Conservation (phyloP, 2,888 invertebrate genomes). For the Fissipunctia ypsillon region DNA sequence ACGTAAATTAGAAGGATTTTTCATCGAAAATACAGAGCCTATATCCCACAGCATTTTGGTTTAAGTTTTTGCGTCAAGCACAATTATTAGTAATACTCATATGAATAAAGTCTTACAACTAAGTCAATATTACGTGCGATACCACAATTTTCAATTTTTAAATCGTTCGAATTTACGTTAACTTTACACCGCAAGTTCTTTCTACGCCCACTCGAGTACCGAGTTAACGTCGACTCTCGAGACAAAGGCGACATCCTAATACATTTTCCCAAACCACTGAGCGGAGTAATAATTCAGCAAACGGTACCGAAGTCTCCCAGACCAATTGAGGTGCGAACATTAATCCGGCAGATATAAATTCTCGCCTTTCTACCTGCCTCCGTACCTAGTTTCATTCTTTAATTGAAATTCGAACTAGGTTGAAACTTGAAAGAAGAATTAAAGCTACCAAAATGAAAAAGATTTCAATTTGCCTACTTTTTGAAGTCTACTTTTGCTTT, state of each 20-base stretch:
- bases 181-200: not conserved
- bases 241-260: constrained; percentile 41
- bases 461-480: constrained; percentile 37
- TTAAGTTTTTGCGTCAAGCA: not conserved
- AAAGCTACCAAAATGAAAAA: constrained; percentile 20
- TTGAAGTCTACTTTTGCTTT: constrained; percentile 36
- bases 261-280: constrained; percentile 37
- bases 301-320: constrained; percentile 17
- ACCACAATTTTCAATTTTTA: not conserved
- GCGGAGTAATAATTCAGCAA: constrained; percentile 55
- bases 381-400: constrained; percentile 38
- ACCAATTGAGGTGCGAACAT: constrained; percentile 54
- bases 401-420: constrained; percentile 48
- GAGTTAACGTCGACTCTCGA: not conserved
- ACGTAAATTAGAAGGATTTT: not conserved
- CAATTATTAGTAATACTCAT: too few relatives aligned
- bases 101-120: not conserved
- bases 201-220: not conserved
- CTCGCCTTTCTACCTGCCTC: constrained; percentile 19
- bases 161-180: not conserved
- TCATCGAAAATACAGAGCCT: not conserved
- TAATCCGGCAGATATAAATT: constrained; percentile 59
- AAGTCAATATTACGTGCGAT: not conserved
- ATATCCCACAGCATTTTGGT: not conserved
- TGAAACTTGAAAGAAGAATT: constrained; percentile 21